These are phyloP conservation scores for Cantharis rustica DNA, from an alignment of 2,888 invertebrate species.

Conservation along the genomic window DNA sequence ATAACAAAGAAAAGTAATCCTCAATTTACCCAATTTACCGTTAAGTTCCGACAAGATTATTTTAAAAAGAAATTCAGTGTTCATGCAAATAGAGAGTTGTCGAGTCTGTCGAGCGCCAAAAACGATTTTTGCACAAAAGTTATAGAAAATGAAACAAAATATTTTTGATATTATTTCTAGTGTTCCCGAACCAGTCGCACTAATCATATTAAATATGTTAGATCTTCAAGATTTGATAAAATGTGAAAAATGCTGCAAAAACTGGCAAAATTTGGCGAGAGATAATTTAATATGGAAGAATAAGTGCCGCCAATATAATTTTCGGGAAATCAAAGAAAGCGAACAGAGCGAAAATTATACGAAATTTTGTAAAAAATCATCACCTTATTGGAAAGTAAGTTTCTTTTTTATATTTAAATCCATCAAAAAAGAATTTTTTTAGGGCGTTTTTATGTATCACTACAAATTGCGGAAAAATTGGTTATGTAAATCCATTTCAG, in stretches of 20 bases:
- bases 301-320: background rate
- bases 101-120: background rate
- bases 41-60: background rate
- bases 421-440: too few relatives aligned
- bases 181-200: background rate
- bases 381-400: background rate
- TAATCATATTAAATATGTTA: background rate
- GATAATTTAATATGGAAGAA: background rate
- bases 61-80: background rate
- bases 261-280: background rate
- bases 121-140: background rate
- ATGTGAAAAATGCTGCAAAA: background rate
- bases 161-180: background rate
- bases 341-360: background rate
- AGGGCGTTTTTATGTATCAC: background rate
- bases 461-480: background rate
- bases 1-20: too few relatives aligned
- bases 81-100: too few relatives aligned
- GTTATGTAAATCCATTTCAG: background rate
- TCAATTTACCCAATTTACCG: background rate
- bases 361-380: background rate
- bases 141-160: background rate
- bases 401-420: too few relatives aligned
- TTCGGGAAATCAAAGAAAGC: background rate
- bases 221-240: background rate